Evolutionary conservation across 1,140 invertebrate genomes (phyloP).

Genomic region (Achroia grisella): DNA sequence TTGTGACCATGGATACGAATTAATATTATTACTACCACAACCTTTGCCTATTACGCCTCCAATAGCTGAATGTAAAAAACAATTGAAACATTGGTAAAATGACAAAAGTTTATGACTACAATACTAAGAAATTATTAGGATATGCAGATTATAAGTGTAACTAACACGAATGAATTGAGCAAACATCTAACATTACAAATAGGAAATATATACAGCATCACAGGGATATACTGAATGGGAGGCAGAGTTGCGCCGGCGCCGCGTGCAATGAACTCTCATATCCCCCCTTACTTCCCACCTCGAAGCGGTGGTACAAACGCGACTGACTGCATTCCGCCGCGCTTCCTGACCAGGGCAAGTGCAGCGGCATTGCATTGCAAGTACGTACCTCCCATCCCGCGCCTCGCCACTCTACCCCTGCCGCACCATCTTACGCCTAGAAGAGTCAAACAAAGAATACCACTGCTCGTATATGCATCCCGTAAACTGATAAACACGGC

Average conservation of each 20-base stretch:
- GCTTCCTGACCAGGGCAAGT: constrained; percentile 71
- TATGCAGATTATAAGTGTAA: no score
- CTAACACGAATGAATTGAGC: constrained; percentile 6
- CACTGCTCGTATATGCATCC: constrained; percentile 2
- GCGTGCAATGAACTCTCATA: constrained; percentile 58
- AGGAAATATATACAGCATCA: constrained; percentile 50
- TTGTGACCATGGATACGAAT: no score
- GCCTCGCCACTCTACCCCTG: constrained; percentile 1
- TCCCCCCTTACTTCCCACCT: constrained; percentile 22
- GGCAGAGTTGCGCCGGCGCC: constrained; percentile 56
- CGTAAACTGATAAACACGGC: constrained; percentile 1
- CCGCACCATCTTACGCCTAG: neutral
- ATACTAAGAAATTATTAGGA: no score
- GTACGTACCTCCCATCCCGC: constrained; percentile 27
- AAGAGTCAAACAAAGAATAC: constrained; percentile 6
- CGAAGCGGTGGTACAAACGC: constrained; percentile 44
- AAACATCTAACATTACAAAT: constrained; percentile 25
- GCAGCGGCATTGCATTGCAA: constrained; percentile 61
- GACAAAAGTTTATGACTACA: no score
- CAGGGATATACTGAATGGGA: constrained; percentile 54
- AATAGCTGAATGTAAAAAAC: no score
- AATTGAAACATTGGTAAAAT: no score
- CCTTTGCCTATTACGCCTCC: no score
- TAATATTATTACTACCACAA: no score
- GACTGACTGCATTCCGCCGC: constrained; percentile 66